phyloP scores from a whole-genome alignment of 2,113 vertebrate species.

The Epinephelus moara region DNA sequence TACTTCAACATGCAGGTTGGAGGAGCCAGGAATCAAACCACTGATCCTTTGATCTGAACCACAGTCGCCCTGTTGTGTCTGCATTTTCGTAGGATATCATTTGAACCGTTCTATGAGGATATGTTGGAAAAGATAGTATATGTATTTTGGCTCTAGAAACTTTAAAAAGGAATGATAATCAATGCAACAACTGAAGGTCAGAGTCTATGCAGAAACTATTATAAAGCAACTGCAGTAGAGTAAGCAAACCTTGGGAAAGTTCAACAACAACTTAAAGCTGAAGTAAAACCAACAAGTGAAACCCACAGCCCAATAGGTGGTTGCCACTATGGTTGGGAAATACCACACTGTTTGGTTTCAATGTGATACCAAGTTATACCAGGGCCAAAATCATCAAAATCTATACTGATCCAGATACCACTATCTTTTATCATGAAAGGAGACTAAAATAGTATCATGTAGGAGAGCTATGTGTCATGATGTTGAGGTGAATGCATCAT shows the following conservation, averaged over 20 bases:
- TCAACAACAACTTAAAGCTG: constrained; percentile 20
- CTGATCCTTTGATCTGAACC: no score
- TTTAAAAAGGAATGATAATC: background rate
- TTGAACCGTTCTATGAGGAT: no score
- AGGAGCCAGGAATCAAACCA: no score
- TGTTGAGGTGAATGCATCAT: background rate
- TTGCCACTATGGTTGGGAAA: constrained; percentile 7
- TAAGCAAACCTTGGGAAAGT: constrained; percentile 10
- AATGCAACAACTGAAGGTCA: background rate
- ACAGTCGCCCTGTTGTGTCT: no score
- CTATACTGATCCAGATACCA: background rate
- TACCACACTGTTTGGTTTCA: background rate
- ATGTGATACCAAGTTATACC: background rate
- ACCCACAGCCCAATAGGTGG: background rate
- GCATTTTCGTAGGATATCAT: no score
- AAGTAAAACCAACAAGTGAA: constrained; percentile 53
- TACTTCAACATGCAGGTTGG: no score
- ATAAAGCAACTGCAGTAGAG: background rate
- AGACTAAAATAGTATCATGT: no score
- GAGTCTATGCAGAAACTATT: background rate
- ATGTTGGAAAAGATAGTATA: no score
- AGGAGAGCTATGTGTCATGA: background rate
- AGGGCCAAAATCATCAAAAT: background rate
- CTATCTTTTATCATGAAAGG: background rate
- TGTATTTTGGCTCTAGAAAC: background rate